These are phyloP conservation scores for Bovichtus diacanthus DNA, from an alignment of 2,797 vertebrate species.

Conservation along the genomic window DNA sequence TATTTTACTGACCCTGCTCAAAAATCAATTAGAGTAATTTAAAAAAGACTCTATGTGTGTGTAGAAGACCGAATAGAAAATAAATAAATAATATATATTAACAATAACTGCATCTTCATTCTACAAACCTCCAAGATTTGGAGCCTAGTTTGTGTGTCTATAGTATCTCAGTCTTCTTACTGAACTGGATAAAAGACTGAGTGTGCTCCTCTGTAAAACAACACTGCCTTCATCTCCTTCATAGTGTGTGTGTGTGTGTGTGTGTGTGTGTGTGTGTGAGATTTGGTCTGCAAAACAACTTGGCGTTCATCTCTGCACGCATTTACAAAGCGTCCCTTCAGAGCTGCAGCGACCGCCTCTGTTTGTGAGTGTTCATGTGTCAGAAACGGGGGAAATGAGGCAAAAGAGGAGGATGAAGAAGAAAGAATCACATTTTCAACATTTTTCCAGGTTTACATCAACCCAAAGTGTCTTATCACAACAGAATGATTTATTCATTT, in stretches of 20 bases:
- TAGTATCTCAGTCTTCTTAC: slow-evolving; percentile 32
- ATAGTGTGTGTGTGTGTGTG: slow-evolving; percentile 26
- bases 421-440: slow-evolving; percentile 14
- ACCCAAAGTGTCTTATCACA: no score
- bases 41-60: neutral
- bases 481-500: neutral
- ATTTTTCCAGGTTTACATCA: slow-evolving; percentile 26
- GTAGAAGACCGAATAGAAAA: neutral
- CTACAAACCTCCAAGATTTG: neutral
- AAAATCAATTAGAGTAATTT: neutral
- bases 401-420: slow-evolving; percentile 30
- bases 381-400: slow-evolving; percentile 19
- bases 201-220: slow-evolving; percentile 59
- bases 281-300: slow-evolving; percentile 44
- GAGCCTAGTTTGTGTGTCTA: slow-evolving; percentile 12
- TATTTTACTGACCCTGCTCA: no score
- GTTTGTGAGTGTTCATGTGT: slow-evolving; percentile 9
- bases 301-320: slow-evolving; percentile 33
- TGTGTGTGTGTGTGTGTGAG: slow-evolving; percentile 40
- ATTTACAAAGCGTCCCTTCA: slow-evolving; percentile 68
- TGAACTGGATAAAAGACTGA: slow-evolving; percentile 52
- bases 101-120: neutral
- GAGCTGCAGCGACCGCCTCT: slow-evolving; percentile 23
- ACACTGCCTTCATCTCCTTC: slow-evolving; percentile 49
- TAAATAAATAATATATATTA: neutral